phyloP scores from a whole-genome alignment of 2,797 vertebrate genomes.

The Apogon hyalosoma region DNA sequence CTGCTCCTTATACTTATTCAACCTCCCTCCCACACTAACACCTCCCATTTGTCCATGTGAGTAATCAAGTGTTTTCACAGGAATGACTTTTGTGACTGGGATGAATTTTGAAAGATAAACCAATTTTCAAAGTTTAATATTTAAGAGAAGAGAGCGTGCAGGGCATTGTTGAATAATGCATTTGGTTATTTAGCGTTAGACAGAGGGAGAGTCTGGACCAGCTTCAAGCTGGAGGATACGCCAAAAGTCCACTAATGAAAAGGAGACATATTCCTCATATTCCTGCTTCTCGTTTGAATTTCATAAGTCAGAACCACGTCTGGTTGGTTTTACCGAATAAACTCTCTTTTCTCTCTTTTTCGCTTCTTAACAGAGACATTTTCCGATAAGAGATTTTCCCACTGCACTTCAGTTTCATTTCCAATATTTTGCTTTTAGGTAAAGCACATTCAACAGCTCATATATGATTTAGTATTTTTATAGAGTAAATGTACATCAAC shows the following conservation, averaged over 20 bases:
- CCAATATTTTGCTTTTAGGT: conserved; percentile 16
- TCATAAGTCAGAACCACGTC: conserved; percentile 52
- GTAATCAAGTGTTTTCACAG: conserved; percentile 72
- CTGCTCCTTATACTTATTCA: conserved; percentile 31
- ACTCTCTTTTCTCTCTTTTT: neutral
- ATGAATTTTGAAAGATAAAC: conserved; percentile 74
- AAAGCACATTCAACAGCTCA: neutral
- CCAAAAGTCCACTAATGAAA: conserved; percentile 73
- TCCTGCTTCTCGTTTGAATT: conserved; percentile 60
- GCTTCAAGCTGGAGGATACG: conserved; percentile 61
- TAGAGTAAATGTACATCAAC: neutral
- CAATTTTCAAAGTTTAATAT: conserved; percentile 79
- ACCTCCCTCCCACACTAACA: neutral
- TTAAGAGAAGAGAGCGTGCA: conserved; percentile 59
- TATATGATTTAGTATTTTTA: conserved; percentile 14
- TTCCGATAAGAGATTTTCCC: conserved; percentile 32
- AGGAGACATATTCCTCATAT: conserved; percentile 60
- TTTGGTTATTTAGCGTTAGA: conserved; percentile 73
- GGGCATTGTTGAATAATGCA: conserved; percentile 75
- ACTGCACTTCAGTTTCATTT: conserved; percentile 25
- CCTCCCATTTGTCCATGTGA: conserved; percentile 51
- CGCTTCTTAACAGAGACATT: conserved; percentile 16
- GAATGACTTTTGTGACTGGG: conserved; percentile 66
- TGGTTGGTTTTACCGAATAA: conserved; percentile 42
- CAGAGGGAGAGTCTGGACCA: conserved; percentile 60